A percentile compares a stretch with the other conserved stretches of the same genome.
These are phyloP conservation scores for Ctenosaura bakeri DNA, from an alignment of 2,797 vertebrate species.

Conservation along the genomic window DNA sequence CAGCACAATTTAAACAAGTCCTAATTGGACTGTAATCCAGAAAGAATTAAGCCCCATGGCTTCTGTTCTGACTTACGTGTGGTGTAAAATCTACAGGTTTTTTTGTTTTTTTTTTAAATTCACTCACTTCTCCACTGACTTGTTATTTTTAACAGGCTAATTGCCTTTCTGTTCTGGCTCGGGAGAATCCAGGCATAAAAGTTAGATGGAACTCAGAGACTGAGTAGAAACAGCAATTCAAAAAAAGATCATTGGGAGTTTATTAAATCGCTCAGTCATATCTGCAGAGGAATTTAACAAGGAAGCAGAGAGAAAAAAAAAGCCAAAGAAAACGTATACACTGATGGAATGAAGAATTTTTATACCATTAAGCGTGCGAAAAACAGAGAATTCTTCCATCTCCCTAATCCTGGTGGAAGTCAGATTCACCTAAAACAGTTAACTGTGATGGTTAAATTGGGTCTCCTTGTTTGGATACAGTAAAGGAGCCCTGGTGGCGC, in stretches of 20 bases:
- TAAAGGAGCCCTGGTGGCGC: too few relatives aligned
- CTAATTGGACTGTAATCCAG: conserved; percentile 41
- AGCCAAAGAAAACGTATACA: not conserved
- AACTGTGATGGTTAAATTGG: not conserved
- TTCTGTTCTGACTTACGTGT: conserved; percentile 34
- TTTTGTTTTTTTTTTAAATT: conserved; percentile 19
- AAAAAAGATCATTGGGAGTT: conserved; percentile 5
- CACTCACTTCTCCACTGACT: conserved; percentile 11
- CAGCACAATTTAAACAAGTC: conserved; percentile 53
- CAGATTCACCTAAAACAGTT: not conserved
- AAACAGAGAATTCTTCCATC: not conserved
- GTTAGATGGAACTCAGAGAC: not conserved
- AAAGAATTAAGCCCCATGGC: conserved; percentile 58
- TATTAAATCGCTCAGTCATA: conserved; percentile 15
- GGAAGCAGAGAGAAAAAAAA: not conserved
- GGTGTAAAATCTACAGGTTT: not conserved
- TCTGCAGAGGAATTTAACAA: conserved; percentile 8
- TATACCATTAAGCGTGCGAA: not conserved
- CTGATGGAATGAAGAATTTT: not conserved
- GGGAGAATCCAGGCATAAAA: conserved; percentile 30
- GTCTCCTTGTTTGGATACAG: too few relatives aligned
- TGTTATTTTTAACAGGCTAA: conserved; percentile 56
- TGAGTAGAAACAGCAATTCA: not conserved
- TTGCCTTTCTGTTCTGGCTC: conserved; percentile 48
- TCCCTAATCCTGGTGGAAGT: not conserved